A percentile compares a stretch with the other conserved stretches of the same genome.
Conservation (phyloP, 2,888 invertebrate species). For the Epinotia brunnichana region DNA sequence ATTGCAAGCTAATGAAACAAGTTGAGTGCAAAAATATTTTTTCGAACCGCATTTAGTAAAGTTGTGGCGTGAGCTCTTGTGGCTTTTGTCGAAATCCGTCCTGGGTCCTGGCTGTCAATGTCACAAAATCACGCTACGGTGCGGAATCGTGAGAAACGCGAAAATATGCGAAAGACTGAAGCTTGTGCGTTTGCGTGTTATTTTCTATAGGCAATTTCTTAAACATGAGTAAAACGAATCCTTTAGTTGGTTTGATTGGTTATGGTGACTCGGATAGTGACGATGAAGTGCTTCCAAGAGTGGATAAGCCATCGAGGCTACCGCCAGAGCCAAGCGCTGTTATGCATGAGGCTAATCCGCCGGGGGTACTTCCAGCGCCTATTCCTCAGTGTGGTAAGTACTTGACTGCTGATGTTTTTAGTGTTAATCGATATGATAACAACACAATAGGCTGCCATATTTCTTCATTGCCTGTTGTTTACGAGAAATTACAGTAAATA, state of each 20-base stretch:
- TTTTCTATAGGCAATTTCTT: conserved; percentile 17
- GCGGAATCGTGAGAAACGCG: conserved; percentile 9
- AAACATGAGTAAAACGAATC: conserved; percentile 73
- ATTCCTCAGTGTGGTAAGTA: conserved; percentile 77
- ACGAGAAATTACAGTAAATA: no score
- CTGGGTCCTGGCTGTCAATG: not conserved
- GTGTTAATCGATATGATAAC: conserved; percentile 2
- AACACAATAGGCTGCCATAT: not conserved
- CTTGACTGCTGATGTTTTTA: not conserved
- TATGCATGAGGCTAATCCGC: conserved; percentile 46
- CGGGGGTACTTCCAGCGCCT: conserved; percentile 71
- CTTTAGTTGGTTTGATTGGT: conserved; percentile 69
- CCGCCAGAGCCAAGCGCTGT: conserved; percentile 44
- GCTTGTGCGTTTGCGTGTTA: not conserved
- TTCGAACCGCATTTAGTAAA: not conserved
- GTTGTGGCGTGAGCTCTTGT: conserved; percentile 3
- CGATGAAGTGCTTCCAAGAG: conserved; percentile 52
- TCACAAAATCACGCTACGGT: conserved; percentile 1
- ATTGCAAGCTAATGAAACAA: not conserved
- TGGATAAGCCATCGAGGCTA: conserved; percentile 31
- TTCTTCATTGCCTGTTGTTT: not conserved
- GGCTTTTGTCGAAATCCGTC: not conserved
- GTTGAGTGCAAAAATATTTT: not conserved
- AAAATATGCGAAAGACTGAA: conserved; percentile 12
- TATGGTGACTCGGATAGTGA: conserved; percentile 78